Base-by-base conservation (phyloP, 2,797 vertebrate genomes). In the Dallia pectoralis region DNA sequence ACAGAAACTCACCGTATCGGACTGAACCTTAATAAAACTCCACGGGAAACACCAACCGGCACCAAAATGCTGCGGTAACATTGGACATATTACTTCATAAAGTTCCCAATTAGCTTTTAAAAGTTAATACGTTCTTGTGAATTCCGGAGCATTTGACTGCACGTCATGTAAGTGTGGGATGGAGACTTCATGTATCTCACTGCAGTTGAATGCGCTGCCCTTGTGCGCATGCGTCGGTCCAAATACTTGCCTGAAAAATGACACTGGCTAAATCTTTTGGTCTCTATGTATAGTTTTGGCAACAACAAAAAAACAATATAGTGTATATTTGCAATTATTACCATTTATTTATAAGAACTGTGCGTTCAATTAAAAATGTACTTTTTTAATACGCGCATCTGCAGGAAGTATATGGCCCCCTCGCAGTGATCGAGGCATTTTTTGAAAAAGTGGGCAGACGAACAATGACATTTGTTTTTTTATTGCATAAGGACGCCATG, bases 361-460 rank as follows among this genome's bases (percentile, higher is more conserved):
- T 44, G 22, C 11, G 22, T 59, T 59, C 1, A 4, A 59, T 59
- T 56, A 56, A 25, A 59, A 53, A 53, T 22, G 16, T 6, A 1
- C 22, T 59, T 0, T 25, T 59, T 0, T 25, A 27, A 59, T 25
- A 59, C 9, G 25, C 25, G 22, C 53, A 25, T 59, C 53, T 12
- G 22, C 53, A 59, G 53, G 53, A 59, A 25, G 53, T 59, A 7
- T 25, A 7, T 25, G n/a, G 9, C 3, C 25, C 25, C n/a, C 53
- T 12, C 25, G 53, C 22, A 11, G 14, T 59, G 22, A 11, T 11
- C 53, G 53, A 59, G 53, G 53, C 53, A 59, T 59, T 59, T 59
- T 59, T 59, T 59, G n/a, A 59, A 59, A 59, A 59, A 59, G 53
- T 59, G 53, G 53, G 53, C 53, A 25, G 53, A 59, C 53, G 22